These are phyloP conservation scores for Conus canariensis DNA, from an alignment of 2,888 invertebrate species.

Conservation along the genomic window DNA sequence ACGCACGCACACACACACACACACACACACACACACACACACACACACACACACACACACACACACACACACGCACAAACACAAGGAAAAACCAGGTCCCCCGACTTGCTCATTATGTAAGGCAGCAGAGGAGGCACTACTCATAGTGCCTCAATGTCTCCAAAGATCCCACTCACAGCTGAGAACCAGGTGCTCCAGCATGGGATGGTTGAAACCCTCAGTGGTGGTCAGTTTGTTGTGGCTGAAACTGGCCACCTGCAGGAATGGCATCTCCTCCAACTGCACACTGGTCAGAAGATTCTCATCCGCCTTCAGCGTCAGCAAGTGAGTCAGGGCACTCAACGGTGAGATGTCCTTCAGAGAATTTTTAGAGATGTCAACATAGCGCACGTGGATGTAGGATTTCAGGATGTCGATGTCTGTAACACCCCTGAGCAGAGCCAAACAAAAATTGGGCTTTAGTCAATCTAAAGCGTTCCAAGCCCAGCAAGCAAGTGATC, in stretches of 20 bases:
- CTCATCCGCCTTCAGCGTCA: conserved; percentile 76
- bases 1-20: background rate
- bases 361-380: conserved; percentile 77
- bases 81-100: background rate
- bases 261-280: conserved; percentile 76
- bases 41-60: background rate
- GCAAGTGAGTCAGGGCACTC: conserved; percentile 74
- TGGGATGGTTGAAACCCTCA: conserved; percentile 77
- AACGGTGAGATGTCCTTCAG: conserved; percentile 76
- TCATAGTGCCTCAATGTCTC: no score
- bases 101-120: background rate
- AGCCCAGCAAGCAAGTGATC: background rate
- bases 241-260: conserved; percentile 76
- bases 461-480: background rate
- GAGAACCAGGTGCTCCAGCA: conserved; percentile 75
- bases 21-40: background rate
- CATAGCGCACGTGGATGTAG: conserved; percentile 78
- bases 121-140: background rate
- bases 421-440: conserved; percentile 74
- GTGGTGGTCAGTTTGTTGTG: conserved; percentile 75
- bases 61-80: background rate
- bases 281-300: conserved; percentile 73
- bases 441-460: conserved; percentile 3
- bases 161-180: conserved; percentile 71
- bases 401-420: conserved; percentile 73